Conservation (phyloP, 2,888 invertebrate species). For the Choreutis nemorana region DNA sequence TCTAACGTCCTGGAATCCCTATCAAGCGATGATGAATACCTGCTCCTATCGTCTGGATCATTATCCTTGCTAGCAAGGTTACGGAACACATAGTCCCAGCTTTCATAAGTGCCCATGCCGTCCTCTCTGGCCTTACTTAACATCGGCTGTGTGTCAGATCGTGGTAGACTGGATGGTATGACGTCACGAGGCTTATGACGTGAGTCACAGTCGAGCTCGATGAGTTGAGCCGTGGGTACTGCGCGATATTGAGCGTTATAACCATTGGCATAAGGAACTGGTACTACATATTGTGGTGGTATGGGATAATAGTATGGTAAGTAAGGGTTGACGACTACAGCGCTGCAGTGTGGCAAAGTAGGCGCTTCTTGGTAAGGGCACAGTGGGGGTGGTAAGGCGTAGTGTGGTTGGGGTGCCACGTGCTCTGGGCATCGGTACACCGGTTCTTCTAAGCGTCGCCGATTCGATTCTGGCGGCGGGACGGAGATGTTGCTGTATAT, state of each 20-base stretch:
- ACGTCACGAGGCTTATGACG: slow-evolving; percentile 50
- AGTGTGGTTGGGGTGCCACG: too few relatives aligned
- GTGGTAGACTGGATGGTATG: slow-evolving; percentile 44
- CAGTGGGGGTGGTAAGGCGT: slow-evolving; percentile 20
- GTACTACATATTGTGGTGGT: slow-evolving; percentile 54
- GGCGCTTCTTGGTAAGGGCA: slow-evolving; percentile 27
- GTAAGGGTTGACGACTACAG: slow-evolving; percentile 42
- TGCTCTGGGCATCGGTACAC: too few relatives aligned
- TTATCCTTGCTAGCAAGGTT: slow-evolving; percentile 79
- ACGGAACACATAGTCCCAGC: slow-evolving; percentile 83
- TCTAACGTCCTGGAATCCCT: slow-evolving; percentile 53
- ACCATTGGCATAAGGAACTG: slow-evolving; percentile 50
- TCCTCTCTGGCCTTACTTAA: slow-evolving; percentile 68
- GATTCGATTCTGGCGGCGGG: too few relatives aligned
- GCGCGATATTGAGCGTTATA: too few relatives aligned
- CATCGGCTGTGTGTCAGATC: slow-evolving; percentile 55
- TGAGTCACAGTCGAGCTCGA: slow-evolving; percentile 77
- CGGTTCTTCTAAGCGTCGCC: too few relatives aligned
- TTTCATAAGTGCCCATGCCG: slow-evolving; percentile 73
- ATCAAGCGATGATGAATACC: slow-evolving; percentile 63
- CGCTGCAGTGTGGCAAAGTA: slow-evolving; percentile 23
- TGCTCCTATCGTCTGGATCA: slow-evolving; percentile 71
- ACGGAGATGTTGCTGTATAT: too few relatives aligned
- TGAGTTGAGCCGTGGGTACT: slow-evolving; percentile 73
- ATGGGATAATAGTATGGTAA: slow-evolving; percentile 56